phyloP scores from a whole-genome alignment of 2,888 invertebrate species.

The Neelides folsomi region DNA sequence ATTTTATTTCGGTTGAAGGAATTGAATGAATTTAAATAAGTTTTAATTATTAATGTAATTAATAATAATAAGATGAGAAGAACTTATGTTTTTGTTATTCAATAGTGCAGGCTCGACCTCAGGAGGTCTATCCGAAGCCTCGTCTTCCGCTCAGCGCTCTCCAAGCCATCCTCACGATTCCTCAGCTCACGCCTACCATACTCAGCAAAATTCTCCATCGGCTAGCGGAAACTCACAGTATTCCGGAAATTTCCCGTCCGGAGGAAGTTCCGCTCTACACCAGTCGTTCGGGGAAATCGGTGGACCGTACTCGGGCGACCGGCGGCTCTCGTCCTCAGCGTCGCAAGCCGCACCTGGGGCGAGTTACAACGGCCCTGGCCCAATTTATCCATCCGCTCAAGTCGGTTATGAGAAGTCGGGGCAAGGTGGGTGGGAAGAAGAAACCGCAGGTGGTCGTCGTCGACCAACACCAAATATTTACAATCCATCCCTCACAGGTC shows the following conservation, averaged over 20 bases:
- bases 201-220: slow-evolving; percentile 25
- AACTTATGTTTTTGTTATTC: slow-evolving; percentile 11
- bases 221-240: slow-evolving; percentile 28
- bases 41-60: too few relatives aligned
- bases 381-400: too few relatives aligned
- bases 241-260: slow-evolving; percentile 18
- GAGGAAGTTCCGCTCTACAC: slow-evolving; percentile 8
- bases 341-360: background rate
- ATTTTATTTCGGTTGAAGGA: too few relatives aligned
- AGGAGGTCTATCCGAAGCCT: slow-evolving; percentile 18
- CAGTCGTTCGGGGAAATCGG: background rate
- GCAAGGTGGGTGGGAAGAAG: background rate
- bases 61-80: too few relatives aligned
- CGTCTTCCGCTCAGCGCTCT: slow-evolving; percentile 30
- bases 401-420: background rate
- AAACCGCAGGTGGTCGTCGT: background rate
- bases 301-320: background rate
- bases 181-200: slow-evolving; percentile 24
- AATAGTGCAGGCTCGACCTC: slow-evolving; percentile 10
- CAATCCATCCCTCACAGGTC: too few relatives aligned
- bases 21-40: too few relatives aligned
- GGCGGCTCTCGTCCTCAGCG: background rate
- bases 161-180: slow-evolving; percentile 29
- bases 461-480: too few relatives aligned
- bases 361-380: too few relatives aligned